Evolutionary conservation across 92 coral and sea anemone genomes (phyloP).

Genomic region (Porites evermanni): DNA sequence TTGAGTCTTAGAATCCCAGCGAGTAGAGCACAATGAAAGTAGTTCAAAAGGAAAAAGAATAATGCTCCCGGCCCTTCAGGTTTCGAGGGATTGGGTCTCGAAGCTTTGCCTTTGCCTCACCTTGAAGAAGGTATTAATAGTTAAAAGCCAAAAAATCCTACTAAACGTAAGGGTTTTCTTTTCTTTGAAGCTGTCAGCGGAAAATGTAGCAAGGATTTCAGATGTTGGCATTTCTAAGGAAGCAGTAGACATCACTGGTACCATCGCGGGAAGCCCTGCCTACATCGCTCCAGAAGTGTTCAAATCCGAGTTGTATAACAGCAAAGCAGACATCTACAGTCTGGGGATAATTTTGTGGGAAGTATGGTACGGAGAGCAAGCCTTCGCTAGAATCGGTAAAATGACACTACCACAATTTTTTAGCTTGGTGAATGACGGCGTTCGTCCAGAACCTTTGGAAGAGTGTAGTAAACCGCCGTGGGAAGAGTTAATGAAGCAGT

Average conservation of each 20-base stretch:
- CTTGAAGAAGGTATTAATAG: too few relatives aligned
- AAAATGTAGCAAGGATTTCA: conserved; percentile 18
- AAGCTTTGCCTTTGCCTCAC: too few relatives aligned
- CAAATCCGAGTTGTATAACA: neutral
- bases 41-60: too few relatives aligned
- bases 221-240: conserved; percentile 34
- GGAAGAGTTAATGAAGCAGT: conserved; percentile 2
- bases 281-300: conserved; percentile 52
- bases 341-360: conserved; percentile 53
- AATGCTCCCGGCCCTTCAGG: too few relatives aligned
- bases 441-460: conserved; percentile 7
- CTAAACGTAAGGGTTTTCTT: too few relatives aligned
- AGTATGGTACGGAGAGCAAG: conserved; percentile 43
- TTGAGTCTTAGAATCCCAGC: too few relatives aligned
- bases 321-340: conserved; percentile 40
- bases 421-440: neutral
- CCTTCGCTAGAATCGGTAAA: neutral
- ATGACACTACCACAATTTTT: neutral
- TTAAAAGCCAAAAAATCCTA: too few relatives aligned
- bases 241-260: neutral
- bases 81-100: too few relatives aligned
- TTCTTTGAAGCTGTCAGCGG: neutral
- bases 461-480: neutral
- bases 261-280: conserved; percentile 3
- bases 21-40: too few relatives aligned